Conservation (phyloP, 2,113 vertebrate genomes). For the Dasyprocta punctata region DNA sequence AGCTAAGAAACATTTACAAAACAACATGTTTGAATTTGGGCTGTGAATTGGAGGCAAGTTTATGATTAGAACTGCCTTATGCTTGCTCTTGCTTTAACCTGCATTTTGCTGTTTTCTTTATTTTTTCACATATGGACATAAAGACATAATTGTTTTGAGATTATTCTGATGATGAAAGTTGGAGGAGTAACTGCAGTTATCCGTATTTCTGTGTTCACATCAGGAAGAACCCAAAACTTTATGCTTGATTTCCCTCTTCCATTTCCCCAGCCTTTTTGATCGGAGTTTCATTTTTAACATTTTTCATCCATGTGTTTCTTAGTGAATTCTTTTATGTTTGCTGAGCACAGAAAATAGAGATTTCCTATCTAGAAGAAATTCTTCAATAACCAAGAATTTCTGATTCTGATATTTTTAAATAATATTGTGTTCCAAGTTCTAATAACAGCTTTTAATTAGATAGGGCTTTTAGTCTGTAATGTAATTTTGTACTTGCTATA, state of each 20-base stretch:
- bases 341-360: background rate
- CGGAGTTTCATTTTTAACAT: background rate
- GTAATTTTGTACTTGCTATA: background rate
- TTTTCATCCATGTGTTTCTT: background rate
- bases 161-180: conserved; percentile 33
- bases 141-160: conserved; percentile 20
- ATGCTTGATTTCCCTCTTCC: background rate
- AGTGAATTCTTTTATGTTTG: background rate
- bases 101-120: background rate
- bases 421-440: background rate
- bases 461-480: background rate
- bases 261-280: background rate
- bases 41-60: conserved; percentile 8
- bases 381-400: conserved; percentile 1
- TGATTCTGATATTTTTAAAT: background rate
- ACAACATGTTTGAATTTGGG: background rate
- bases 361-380: conserved; percentile 26
- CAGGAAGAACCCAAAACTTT: background rate
- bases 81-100: conserved; percentile 3
- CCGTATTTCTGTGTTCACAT: background rate
- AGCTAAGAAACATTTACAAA: background rate
- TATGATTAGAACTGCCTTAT: background rate
- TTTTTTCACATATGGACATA: background rate
- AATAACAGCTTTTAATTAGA: background rate
- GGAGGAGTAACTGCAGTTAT: background rate